phyloP scores from a whole-genome alignment of 2,113 vertebrate species.

The Cynocephalus volans region DNA sequence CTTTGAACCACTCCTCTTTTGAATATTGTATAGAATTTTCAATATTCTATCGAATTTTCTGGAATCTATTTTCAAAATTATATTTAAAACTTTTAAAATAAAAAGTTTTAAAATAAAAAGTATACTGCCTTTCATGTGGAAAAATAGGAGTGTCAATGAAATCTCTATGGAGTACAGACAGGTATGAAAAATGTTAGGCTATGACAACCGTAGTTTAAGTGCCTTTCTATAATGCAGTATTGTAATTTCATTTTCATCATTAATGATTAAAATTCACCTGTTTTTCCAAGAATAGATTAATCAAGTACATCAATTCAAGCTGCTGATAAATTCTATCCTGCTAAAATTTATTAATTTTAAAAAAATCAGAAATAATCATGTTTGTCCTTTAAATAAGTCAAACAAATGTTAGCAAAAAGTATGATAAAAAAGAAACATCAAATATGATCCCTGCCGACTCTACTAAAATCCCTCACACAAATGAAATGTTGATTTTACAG shows the following conservation, averaged over 20 bases:
- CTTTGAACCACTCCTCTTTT: neutral
- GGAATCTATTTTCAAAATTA: neutral
- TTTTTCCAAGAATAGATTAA: constrained; percentile 51
- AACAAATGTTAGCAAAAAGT: neutral
- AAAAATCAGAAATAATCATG: neutral
- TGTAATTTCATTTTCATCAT: constrained; percentile 15
- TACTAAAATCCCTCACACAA: constrained; percentile 48
- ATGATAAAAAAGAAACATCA: constrained; percentile 54
- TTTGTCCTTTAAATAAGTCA: constrained; percentile 43
- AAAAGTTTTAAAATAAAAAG: constrained; percentile 49
- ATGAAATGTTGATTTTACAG: constrained; percentile 38
- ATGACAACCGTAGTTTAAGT: neutral
- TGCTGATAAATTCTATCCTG: neutral
- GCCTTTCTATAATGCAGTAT: neutral
- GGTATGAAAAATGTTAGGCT: neutral
- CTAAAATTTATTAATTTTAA: neutral
- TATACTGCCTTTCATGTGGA: neutral
- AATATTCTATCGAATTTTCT: neutral
- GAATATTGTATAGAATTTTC: neutral
- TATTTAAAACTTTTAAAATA: neutral
- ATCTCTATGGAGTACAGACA: neutral
- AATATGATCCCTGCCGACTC: neutral
- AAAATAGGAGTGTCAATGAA: neutral
- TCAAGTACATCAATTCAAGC: neutral
- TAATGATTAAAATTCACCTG: neutral